A percentile compares a stretch with the other conserved stretches of the same genome.
phyloP scores from a whole-genome alignment of 1,140 invertebrate genomes.

The Callitettix versicolor region DNA sequence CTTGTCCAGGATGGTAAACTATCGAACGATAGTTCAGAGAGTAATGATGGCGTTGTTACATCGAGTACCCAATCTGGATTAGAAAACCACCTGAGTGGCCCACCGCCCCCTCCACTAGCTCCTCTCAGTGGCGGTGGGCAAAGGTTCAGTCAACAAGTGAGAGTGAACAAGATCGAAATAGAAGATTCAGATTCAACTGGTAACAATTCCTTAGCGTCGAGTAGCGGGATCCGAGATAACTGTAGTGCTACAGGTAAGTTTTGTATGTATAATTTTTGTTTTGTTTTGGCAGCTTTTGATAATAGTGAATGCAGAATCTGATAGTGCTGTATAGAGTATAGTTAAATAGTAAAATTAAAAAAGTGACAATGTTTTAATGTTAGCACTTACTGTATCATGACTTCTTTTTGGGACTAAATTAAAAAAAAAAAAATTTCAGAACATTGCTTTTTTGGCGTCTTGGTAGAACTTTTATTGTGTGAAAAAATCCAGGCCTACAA shows the following conservation, averaged over 20 bases:
- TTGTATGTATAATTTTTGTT: not conserved
- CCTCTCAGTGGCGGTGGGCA: constrained; percentile 2
- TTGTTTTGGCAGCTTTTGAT: too few species aligned
- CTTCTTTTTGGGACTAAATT: too few species aligned
- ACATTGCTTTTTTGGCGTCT: too few species aligned
- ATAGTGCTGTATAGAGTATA: too few species aligned
- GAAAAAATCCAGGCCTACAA: too few species aligned
- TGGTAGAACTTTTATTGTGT: too few species aligned
- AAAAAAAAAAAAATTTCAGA: too few species aligned
- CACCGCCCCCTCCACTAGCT: constrained; percentile 29
- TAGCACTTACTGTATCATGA: too few species aligned
- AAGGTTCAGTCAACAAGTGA: too few species aligned
- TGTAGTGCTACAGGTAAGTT: constrained; percentile 11
- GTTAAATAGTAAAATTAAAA: not conserved
- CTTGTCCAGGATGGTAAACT: constrained; percentile 24
- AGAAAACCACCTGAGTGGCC: constrained; percentile 28
- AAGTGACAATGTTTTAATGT: too few species aligned
- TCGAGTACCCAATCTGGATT: too few species aligned
- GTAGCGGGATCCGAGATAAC: constrained; percentile 31
- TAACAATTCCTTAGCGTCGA: constrained; percentile 44
- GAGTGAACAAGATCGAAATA: constrained; percentile 1
- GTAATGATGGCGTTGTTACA: constrained; percentile 21
- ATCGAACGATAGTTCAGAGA: constrained; percentile 11
- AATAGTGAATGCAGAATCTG: too few species aligned
- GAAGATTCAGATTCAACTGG: constrained; percentile 45